These are phyloP conservation scores for Crotalus helleri DNA, from an alignment of 2,113 vertebrate species.

Conservation along the genomic window DNA sequence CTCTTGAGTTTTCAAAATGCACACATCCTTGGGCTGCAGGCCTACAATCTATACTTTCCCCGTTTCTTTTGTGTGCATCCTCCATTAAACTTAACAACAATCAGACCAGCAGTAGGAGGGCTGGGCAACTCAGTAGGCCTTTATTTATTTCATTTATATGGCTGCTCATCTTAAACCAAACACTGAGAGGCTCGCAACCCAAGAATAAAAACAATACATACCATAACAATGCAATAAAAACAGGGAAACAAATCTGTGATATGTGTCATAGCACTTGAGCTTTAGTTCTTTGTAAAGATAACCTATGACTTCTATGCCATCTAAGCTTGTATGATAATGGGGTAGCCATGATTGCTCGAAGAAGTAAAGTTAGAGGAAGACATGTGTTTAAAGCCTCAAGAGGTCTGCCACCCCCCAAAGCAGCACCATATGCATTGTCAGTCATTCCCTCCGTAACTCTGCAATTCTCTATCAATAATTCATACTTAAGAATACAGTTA, in stretches of 20 bases:
- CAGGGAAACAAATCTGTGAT: background rate
- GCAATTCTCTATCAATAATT: background rate
- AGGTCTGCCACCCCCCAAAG: background rate
- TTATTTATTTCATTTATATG: background rate
- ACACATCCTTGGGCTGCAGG: slow-evolving; percentile 6
- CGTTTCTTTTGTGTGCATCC: background rate
- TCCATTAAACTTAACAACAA: background rate
- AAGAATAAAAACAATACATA: background rate
- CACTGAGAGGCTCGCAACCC: background rate
- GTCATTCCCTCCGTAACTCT: background rate
- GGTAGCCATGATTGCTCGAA: background rate
- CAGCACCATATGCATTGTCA: background rate
- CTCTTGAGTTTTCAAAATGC: slow-evolving; percentile 51
- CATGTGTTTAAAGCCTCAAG: background rate
- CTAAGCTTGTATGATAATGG: background rate
- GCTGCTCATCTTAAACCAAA: background rate
- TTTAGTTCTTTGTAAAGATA: background rate
- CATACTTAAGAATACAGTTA: background rate
- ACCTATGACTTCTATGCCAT: background rate
- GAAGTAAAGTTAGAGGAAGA: background rate
- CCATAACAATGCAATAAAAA: background rate
- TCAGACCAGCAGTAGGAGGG: background rate
- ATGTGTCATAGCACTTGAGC: background rate
- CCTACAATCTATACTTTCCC: background rate
- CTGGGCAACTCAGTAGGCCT: too few species aligned